Percentiles rank a stretch among this genome's conserved stretches.
These are phyloP conservation scores for Ethmia dodecea DNA, from an alignment of 2,888 invertebrate genomes.

Conservation along the genomic window DNA sequence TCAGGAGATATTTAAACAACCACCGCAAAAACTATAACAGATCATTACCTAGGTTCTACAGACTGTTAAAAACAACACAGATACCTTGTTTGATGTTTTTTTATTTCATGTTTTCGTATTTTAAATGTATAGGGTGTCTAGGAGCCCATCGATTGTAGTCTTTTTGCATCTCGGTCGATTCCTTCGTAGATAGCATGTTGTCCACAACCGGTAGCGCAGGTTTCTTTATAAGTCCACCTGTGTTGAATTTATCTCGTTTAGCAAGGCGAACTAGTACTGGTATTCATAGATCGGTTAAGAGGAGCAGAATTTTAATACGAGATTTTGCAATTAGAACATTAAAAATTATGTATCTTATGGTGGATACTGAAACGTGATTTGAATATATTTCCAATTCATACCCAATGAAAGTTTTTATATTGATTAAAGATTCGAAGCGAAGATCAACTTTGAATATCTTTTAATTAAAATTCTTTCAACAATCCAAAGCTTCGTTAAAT, in stretches of 20 bases:
- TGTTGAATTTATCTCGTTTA: slow-evolving; percentile 18
- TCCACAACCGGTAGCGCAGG: slow-evolving; percentile 38
- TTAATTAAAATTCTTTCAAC: slow-evolving; percentile 68
- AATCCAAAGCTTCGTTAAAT: slow-evolving; percentile 36
- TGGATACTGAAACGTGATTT: too few relatives aligned
- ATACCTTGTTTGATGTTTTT: too few relatives aligned
- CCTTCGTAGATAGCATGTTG: slow-evolving; percentile 26
- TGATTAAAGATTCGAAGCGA: too few relatives aligned
- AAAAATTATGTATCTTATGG: too few relatives aligned
- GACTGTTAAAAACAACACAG: too few relatives aligned
- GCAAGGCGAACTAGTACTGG: slow-evolving; percentile 14
- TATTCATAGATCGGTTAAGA: neutral
- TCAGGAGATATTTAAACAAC: too few relatives aligned
- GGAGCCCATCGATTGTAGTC: neutral
- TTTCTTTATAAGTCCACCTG: slow-evolving; percentile 26
- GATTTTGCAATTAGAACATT: too few relatives aligned
- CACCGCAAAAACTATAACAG: too few relatives aligned
- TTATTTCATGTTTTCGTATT: too few relatives aligned
- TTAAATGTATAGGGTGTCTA: neutral
- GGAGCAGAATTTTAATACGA: neutral
- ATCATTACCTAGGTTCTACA: too few relatives aligned
- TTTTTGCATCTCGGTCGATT: slow-evolving; percentile 20
- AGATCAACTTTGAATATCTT: slow-evolving; percentile 13
- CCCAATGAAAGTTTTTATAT: too few relatives aligned
- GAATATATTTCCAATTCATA: too few relatives aligned